Base-by-base conservation (phyloP, 1,140 invertebrate species). In the Vanessa atalanta region DNA sequence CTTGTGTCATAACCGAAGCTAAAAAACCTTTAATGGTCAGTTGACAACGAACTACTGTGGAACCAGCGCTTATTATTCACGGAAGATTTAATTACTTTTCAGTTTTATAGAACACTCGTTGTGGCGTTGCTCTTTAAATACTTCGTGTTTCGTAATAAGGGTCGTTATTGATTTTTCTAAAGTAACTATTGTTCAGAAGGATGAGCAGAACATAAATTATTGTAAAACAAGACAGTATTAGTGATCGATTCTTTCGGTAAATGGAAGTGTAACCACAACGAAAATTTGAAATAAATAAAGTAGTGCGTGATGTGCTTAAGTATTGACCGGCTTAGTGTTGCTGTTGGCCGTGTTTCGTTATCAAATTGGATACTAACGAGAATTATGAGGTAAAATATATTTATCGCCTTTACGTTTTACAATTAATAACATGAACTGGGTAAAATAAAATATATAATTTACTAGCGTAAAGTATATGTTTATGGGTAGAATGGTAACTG, bases 361-460 rank as follows among this genome's bases (percentile, higher is more conserved):
- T 75, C 88, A 90, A 89, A 88, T 90, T 91, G 88, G 89, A 91
- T 90, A 77, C 86, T 77, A 71, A 67, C 48, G 78, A 82, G 73
- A 81, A 82, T 73, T 64, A 91, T 91, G 88, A 89, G 87, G 89
- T 91, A 84, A 77, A 65, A 65, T 23, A 57, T 13, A 12, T 57
- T 57, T 23, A 9, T 11, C 16, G 11, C 20, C 37, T 43, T 8
- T 43, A 43, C 37, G 7, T 43, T 43, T 37, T 9, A 43, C 37
- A 43, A 3, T 23, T 57, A 57, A n/a, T 5, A 23, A 13, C 26
- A 23, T 57, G 16, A 0, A 11, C 12, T 5, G 23, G 20, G 1
- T 53, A 53, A 53, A 51, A n/a, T n/a, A 14, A 16, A 16, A n/a
- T 16, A 9, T 20, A 53, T n/a, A 53, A 8, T 4, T 16, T 53